Percentiles rank a stretch among this genome's conserved stretches.
These are phyloP conservation scores for Drosophila ogumai DNA, from an alignment of 1,140 invertebrate species.

Conservation along the genomic window DNA sequence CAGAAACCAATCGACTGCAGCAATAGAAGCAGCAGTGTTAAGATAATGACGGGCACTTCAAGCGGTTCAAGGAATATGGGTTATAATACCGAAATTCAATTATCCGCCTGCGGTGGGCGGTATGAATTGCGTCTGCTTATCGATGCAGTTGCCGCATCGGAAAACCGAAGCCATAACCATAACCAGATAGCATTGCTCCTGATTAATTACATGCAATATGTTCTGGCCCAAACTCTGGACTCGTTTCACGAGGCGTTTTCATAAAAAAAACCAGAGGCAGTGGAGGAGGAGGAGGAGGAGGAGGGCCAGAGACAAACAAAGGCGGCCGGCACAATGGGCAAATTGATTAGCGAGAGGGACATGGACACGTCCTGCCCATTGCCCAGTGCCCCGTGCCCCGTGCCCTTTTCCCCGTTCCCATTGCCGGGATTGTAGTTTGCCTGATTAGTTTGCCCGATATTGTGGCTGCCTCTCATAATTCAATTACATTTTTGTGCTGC, in stretches of 20 bases:
- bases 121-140: conserved; percentile 51
- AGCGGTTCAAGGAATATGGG: conserved; percentile 10
- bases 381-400: conserved; percentile 10
- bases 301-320: conserved; percentile 23
- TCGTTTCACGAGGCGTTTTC: conserved; percentile 41
- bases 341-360: conserved; percentile 56
- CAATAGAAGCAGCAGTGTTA: conserved; percentile 1
- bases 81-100: conserved; percentile 61
- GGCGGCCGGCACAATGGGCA: conserved; percentile 47
- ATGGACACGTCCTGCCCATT: conserved; percentile 47
- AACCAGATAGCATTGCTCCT: conserved; percentile 48
- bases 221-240: conserved; percentile 30
- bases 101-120: conserved; percentile 45
- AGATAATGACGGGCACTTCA: conserved; percentile 26
- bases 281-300: no score
- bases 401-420: conserved; percentile 3
- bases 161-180: conserved; percentile 30
- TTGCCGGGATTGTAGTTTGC: conserved; percentile 28
- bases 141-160: conserved; percentile 59
- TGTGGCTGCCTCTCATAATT: conserved; percentile 59
- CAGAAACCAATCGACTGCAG: conserved; percentile 52
- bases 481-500: conserved; percentile 65
- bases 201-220: conserved; percentile 79
- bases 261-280: conserved; percentile 61
- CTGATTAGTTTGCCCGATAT: conserved; percentile 41